These are phyloP conservation scores for Paracentrotus lividus DNA, from an alignment of 53 echinoderm and acorn worm genomes.

Conservation along the genomic window DNA sequence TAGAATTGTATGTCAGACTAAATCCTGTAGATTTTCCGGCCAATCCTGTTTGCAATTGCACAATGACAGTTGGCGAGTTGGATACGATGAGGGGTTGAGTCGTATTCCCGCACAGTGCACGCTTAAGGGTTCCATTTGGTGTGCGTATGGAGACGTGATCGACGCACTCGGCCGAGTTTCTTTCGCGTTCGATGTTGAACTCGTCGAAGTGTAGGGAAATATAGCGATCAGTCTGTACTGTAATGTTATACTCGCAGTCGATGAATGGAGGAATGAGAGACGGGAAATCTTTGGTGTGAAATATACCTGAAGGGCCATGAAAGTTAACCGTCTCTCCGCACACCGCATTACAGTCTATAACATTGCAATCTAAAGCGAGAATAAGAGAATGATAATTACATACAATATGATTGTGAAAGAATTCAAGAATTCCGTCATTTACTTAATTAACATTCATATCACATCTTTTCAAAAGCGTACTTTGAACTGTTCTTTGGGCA, in stretches of 20 bases:
- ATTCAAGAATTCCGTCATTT: no score
- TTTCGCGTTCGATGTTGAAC: constrained; percentile 68
- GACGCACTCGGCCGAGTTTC: constrained; percentile 55
- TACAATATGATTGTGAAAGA: no score
- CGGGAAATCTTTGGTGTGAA: constrained; percentile 77
- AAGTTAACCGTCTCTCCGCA: constrained; percentile 70
- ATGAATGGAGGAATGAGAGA: constrained; percentile 80
- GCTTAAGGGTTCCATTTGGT: not conserved
- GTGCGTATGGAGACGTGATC: constrained; percentile 64
- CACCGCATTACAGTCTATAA: constrained; percentile 71
- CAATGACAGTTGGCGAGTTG: constrained; percentile 20
- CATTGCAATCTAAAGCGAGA: constrained; percentile 76
- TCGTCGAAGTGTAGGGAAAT: constrained; percentile 72
- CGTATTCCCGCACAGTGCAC: constrained; percentile 6
- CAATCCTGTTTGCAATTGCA: constrained; percentile 12
- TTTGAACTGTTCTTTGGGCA: no score
- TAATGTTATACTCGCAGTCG: constrained; percentile 75
- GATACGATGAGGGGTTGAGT: constrained; percentile 32
- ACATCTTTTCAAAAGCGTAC: no score
- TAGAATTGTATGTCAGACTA: constrained; percentile 18
- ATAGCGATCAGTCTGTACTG: constrained; percentile 56
- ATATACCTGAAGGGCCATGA: constrained; percentile 56
- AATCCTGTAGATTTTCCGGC: constrained; percentile 43
- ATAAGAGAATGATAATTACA: not conserved
- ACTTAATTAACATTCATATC: no score